Conservation (phyloP, 2,113 vertebrate species). For the Pachycephala philippinensis region DNA sequence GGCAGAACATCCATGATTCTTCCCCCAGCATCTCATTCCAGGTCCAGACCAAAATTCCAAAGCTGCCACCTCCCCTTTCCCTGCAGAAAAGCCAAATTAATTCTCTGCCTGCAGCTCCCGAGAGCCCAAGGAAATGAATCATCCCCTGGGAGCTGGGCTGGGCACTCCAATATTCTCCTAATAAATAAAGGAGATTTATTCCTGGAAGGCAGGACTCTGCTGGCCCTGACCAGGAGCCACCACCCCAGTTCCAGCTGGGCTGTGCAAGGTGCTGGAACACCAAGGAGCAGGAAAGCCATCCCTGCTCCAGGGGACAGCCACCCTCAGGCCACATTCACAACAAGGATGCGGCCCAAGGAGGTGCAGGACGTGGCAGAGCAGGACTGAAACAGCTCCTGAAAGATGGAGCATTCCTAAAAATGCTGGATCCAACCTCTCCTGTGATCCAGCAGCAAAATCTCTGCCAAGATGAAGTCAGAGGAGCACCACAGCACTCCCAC, state of each 20-base stretch:
- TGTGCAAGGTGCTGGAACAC: not conserved
- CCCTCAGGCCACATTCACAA: accelerated
- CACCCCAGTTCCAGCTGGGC: not conserved
- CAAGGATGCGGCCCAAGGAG: not conserved
- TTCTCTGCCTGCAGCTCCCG: not conserved
- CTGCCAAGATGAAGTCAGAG: not conserved
- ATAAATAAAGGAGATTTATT: not conserved
- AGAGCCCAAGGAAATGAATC: not conserved
- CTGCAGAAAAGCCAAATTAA: not conserved
- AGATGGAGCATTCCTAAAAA: not conserved
- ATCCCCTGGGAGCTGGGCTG: not conserved
- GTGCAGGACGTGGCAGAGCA: not conserved
- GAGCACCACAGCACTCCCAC: not conserved
- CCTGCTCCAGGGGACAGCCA: not conserved
- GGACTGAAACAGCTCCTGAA: not conserved
- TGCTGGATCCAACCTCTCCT: not conserved
- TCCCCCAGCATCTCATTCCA: not conserved
- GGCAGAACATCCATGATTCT: not conserved
- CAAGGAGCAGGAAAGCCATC: not conserved
- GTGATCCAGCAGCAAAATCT: not conserved
- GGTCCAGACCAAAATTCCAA: not conserved
- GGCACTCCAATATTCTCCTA: not conserved
- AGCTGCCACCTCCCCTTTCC: not conserved
- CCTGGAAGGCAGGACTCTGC: not conserved
- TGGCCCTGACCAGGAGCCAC: not conserved